These are phyloP conservation scores for Drosophila aff. DNA, from an alignment of 1,140 invertebrate genomes.

Conservation along the genomic window DNA sequence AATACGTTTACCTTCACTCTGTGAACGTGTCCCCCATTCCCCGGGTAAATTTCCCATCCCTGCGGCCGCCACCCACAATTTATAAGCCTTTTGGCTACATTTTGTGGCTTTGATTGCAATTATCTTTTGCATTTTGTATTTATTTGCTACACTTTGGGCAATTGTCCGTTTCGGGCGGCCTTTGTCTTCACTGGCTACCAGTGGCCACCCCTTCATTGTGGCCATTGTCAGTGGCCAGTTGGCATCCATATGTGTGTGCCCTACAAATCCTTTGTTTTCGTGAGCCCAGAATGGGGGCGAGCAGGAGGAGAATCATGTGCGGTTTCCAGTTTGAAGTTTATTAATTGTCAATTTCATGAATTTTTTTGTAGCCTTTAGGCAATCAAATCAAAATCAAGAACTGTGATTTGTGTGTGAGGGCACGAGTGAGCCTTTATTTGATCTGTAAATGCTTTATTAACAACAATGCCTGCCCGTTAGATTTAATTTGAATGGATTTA, in stretches of 20 bases:
- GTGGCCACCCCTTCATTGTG: slow-evolving; percentile 37
- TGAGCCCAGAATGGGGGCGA: not conserved
- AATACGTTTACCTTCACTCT: slow-evolving; percentile 66
- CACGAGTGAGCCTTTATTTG: slow-evolving; percentile 4
- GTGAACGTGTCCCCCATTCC: slow-evolving; percentile 22
- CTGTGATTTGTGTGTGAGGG: slow-evolving; percentile 26
- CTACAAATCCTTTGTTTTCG: slow-evolving; percentile 37
- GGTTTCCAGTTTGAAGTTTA: slow-evolving; percentile 67
- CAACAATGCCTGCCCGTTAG: not conserved
- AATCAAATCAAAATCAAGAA: slow-evolving; percentile 38
- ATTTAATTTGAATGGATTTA: not conserved
- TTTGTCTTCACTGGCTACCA: slow-evolving; percentile 30
- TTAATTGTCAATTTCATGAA: slow-evolving; percentile 74
- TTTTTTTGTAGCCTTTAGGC: slow-evolving; percentile 34
- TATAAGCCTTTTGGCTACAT: slow-evolving; percentile 81
- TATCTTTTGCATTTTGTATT: slow-evolving; percentile 83
- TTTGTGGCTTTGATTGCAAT: slow-evolving; percentile 82
- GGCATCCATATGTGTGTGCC: slow-evolving; percentile 29
- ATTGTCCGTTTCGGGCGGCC: slow-evolving; percentile 61
- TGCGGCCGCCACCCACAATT: slow-evolving; percentile 61
- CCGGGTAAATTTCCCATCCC: not conserved
- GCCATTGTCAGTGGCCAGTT: slow-evolving; percentile 52
- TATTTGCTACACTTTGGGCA: slow-evolving; percentile 81
- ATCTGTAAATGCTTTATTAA: slow-evolving; percentile 31
- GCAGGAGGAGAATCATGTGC: not conserved